A percentile compares a stretch with the other conserved stretches of the same genome.
These are phyloP conservation scores for Coranthus polyacanthus DNA, from an alignment of 2,797 vertebrate genomes.

Conservation along the genomic window DNA sequence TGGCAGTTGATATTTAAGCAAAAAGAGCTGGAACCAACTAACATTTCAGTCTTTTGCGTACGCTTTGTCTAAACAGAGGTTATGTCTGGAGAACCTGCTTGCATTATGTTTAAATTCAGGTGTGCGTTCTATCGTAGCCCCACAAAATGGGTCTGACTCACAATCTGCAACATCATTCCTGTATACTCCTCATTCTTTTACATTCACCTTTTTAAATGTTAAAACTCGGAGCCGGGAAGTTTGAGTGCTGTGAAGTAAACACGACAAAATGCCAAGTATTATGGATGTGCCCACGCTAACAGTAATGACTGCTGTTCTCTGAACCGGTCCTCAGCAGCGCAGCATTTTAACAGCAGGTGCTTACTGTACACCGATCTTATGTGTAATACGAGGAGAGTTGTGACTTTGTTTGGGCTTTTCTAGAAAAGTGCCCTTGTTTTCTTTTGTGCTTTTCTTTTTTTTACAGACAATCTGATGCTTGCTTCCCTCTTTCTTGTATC, in stretches of 20 bases:
- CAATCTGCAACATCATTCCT: slow-evolving; percentile 4
- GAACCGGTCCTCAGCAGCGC: not conserved
- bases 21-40: no score
- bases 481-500: no score
- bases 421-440: no score
- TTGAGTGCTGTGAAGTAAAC: not conserved
- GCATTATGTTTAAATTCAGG: no score
- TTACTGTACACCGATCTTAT: not conserved
- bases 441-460: no score
- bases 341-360: not conserved
- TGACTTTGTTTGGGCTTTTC: no score
- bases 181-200: not conserved
- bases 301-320: not conserved
- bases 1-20: no score
- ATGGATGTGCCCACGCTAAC: not conserved
- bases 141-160: slow-evolving; percentile 10
- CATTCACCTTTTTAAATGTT: slow-evolving; percentile 9
- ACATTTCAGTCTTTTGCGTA: no score
- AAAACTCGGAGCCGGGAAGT: not conserved
- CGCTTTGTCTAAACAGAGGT: no score
- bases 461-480: no score
- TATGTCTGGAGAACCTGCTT: no score
- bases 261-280: slow-evolving; percentile 1
- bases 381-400: no score
- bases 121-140: not conserved